A percentile compares a stretch with the other conserved stretches of the same genome.
Conservation (phyloP, 2,888 invertebrate species). For the Aquatica leii region DNA sequence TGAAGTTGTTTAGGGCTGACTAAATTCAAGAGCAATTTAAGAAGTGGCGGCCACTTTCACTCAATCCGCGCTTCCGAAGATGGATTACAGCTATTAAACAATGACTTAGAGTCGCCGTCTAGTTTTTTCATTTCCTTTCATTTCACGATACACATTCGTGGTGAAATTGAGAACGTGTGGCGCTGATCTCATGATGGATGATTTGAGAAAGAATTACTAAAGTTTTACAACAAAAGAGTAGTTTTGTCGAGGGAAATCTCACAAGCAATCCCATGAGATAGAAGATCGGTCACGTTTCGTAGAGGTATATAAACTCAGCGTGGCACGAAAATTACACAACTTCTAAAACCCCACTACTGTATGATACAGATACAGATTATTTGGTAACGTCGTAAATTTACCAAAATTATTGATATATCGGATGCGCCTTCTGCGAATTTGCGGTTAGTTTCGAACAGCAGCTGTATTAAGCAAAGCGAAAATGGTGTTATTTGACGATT, state of each 20-base stretch:
- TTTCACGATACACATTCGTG: constrained; percentile 46
- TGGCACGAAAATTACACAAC: constrained; percentile 30
- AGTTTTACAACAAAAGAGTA: constrained; percentile 63
- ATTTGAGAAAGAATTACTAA: constrained; percentile 61
- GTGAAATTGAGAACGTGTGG: constrained; percentile 56
- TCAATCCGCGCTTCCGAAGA: constrained; percentile 36
- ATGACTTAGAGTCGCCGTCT: constrained; percentile 36
- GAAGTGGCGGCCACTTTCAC: constrained; percentile 32
- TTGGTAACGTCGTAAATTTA: constrained; percentile 19
- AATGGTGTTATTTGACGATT: constrained; percentile 19
- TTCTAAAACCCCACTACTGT: constrained; percentile 23
- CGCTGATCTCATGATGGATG: constrained; percentile 60
- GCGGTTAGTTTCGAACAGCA: constrained; percentile 9
- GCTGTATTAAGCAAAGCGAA: not conserved
- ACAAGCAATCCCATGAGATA: constrained; percentile 63
- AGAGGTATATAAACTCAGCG: constrained; percentile 40
- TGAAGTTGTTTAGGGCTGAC: not conserved
- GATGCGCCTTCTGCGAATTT: constrained; percentile 16
- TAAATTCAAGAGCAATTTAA: constrained; percentile 28
- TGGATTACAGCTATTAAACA: constrained; percentile 39
- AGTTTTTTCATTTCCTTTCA: constrained; percentile 37
- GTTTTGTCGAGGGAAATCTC: constrained; percentile 69
- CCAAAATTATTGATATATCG: constrained; percentile 23
- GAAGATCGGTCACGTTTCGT: constrained; percentile 66
- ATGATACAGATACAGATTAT: constrained; percentile 23